Evolutionary conservation across 2,888 invertebrate species (phyloP).

Genomic region (Bimastos eiseni): DNA sequence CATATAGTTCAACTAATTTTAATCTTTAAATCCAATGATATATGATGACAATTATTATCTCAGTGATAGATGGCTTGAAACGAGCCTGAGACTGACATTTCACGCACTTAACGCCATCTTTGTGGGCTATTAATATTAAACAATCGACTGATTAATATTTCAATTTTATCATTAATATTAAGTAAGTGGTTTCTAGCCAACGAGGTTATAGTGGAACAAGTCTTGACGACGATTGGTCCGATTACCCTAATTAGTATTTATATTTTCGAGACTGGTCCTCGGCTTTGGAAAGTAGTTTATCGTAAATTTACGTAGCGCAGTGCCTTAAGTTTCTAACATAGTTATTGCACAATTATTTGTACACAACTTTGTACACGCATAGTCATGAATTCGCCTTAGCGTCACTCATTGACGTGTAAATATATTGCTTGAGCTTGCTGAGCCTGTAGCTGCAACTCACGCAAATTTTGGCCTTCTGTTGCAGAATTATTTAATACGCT

Average conservation of each 20-base stretch:
- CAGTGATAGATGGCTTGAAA: background rate
- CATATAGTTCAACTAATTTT: background rate
- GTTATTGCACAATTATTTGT: background rate
- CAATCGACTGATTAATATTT: background rate
- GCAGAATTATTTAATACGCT: too few relatives aligned
- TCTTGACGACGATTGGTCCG: background rate
- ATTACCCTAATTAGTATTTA: background rate
- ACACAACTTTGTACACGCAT: too few relatives aligned
- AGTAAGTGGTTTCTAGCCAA: background rate
- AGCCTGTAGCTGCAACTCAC: too few relatives aligned
- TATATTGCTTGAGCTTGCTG: too few relatives aligned
- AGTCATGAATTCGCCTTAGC: too few relatives aligned
- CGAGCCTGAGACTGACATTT: conserved; percentile 13
- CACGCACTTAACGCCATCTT: conserved; percentile 25
- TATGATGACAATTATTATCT: background rate
- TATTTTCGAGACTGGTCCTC: background rate
- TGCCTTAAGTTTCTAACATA: background rate
- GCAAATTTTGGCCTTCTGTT: too few relatives aligned
- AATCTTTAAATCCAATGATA: background rate
- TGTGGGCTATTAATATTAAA: conserved; percentile 16
- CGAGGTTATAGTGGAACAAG: too few relatives aligned
- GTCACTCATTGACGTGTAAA: too few relatives aligned
- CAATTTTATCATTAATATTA: background rate
- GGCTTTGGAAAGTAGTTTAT: background rate
- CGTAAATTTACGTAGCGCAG: background rate